Evolutionary conservation across 2,797 vertebrate genomes (phyloP).

Genomic region (Morus bassanus): DNA sequence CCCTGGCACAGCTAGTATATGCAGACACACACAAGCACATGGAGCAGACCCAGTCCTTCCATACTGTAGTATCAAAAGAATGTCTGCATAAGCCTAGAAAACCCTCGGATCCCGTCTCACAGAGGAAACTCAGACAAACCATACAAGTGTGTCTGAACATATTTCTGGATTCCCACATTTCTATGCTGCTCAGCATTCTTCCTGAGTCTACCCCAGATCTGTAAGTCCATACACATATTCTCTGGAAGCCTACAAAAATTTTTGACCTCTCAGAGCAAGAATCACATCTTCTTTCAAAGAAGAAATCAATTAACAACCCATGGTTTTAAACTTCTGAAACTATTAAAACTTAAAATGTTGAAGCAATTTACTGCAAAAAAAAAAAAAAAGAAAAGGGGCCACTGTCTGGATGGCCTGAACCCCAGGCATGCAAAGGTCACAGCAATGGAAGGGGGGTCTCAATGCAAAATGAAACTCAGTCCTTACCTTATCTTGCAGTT

Average conservation of each 20-base stretch:
- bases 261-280: background rate
- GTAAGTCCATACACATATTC: background rate
- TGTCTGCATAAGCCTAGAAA: background rate
- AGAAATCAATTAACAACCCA: background rate
- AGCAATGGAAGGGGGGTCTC: background rate
- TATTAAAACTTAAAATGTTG: background rate
- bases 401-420: background rate
- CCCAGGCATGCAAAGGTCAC: background rate
- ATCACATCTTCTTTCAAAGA: background rate
- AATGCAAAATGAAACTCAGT: background rate
- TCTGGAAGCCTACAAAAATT: background rate
- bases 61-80: background rate
- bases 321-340: background rate
- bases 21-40: background rate
- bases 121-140: background rate
- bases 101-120: background rate
- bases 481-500: background rate
- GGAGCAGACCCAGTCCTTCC: background rate
- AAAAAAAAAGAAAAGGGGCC: background rate
- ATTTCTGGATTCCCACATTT: background rate
- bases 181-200: background rate
- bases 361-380: background rate
- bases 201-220: background rate
- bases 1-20: background rate
- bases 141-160: background rate